Base-by-base conservation (phyloP, 2,888 invertebrate genomes). In the Artemia sinica region DNA sequence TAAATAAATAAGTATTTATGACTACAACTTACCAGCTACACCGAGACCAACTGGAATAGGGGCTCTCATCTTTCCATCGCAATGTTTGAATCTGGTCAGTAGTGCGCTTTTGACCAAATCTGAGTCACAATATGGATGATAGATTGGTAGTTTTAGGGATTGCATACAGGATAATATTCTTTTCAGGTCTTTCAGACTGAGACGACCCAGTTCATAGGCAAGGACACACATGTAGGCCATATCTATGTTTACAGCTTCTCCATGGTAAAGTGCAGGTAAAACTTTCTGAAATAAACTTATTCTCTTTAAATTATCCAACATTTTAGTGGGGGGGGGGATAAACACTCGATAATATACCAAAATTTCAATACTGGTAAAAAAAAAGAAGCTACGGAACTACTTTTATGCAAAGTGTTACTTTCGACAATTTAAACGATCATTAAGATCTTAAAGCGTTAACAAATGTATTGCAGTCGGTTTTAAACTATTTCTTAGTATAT, bases 241-340 rank as follows among this genome's bases (percentile, higher is more conserved):
- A 18, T 58, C 58, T 8, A 58, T 58, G 58, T 58, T 58, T n/a
- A 58, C 58, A 8, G 58, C 58, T 58, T 58, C 58, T 14, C 58
- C 58, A 2, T 58, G 58, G 18, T 58, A 58, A n/a, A 58, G 58
- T n/a, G 58, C 8, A 18, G 58, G 58, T 58, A 58, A 10, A 8
- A 58, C 58, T 58, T 58, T 58, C 58, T 58, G 58, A 8, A 58
- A 58, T 58, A 14, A 10, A 58, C 8, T 13, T 58, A 8, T 10
- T n/a, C 8, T 58, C 18, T 58, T n/a, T 58, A 10, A 58, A 8
- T 8, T 10, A 9, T 8, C 14, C 58, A 58, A 9, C 8, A 52
- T 14, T 13, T 52, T 1, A 28, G 4, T 28, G n/a, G n/a, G 28
- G 28, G n/a, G n/a, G 28, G 28, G 1, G 1, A 28, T 4, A 28